Evolutionary conservation across 92 coral and sea anemone species (phyloP).

Genomic region (Epizoanthus fatuus): DNA sequence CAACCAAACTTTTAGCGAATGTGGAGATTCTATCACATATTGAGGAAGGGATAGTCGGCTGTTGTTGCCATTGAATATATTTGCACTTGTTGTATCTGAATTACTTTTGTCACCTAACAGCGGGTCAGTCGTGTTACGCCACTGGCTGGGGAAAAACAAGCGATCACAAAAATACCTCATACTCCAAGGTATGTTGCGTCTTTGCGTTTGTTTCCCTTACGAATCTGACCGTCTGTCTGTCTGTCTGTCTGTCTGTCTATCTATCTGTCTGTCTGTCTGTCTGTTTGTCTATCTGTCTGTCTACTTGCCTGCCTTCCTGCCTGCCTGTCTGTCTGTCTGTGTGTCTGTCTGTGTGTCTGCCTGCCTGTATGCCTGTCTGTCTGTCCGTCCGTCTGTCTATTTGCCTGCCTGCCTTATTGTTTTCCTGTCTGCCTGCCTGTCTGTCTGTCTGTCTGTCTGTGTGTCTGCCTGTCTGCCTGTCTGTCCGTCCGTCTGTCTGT

Average conservation of each 20-base stretch:
- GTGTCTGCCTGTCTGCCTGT: background rate
- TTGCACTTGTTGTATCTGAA: background rate
- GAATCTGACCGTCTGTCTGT: background rate
- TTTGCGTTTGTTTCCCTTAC: background rate
- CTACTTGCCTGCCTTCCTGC: background rate
- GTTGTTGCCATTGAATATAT: too few species aligned
- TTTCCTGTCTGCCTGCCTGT: too few species aligned
- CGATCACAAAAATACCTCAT: slow-evolving; percentile 37
- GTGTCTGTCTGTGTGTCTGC: background rate
- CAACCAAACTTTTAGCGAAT: too few species aligned
- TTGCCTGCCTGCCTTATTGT: too few species aligned
- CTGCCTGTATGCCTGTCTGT: too few species aligned
- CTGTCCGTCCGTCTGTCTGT: too few species aligned
- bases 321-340: background rate
- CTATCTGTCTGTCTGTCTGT: background rate
- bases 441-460: background rate
- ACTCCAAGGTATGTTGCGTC: slow-evolving; percentile 46
- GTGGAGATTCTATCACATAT: too few species aligned
- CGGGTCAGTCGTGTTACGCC: slow-evolving; percentile 81
- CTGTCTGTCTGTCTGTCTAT: background rate
- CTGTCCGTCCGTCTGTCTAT: background rate
- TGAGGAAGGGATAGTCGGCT: too few species aligned
- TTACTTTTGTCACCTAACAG: slow-evolving; percentile 33
- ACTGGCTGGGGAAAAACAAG: slow-evolving; percentile 94
- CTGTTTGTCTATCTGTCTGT: background rate